These are phyloP conservation scores for Craseonycteris thonglongyai DNA, from an alignment of 2,113 vertebrate genomes.

Conservation along the genomic window DNA sequence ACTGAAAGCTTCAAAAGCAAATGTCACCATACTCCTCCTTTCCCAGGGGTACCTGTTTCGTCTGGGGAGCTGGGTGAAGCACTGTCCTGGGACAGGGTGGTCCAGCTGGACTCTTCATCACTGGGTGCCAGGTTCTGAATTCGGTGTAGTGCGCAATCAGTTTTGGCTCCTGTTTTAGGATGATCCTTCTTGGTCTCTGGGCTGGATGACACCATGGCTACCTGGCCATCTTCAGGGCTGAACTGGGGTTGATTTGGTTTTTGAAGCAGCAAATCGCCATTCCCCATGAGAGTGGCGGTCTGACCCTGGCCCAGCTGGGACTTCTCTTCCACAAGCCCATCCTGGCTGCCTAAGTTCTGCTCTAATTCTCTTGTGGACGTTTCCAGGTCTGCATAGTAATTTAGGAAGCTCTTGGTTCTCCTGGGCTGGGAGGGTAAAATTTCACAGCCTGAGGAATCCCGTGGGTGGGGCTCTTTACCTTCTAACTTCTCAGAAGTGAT, in stretches of 20 bases:
- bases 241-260: constrained; percentile 75
- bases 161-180: constrained; percentile 90
- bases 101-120: constrained; percentile 99
- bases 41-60: constrained; percentile 85
- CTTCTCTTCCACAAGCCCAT: constrained; percentile 73
- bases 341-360: constrained; percentile 72
- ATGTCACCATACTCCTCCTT: fast-evolving
- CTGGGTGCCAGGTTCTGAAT: constrained; percentile 93
- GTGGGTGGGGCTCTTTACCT: constrained; percentile 82
- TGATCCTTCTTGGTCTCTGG: constrained; percentile 91
- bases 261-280: constrained; percentile 74
- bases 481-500: constrained; percentile 89
- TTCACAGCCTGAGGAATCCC: constrained; percentile 77
- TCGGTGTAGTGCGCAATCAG: constrained; percentile 87
- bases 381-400: constrained; percentile 90
- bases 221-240: constrained; percentile 84
- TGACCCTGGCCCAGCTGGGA: constrained; percentile 73
- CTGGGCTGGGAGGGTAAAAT: constrained; percentile 79
- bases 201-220: constrained; percentile 85
- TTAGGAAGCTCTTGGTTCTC: constrained; percentile 95
- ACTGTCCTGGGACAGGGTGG: constrained; percentile 94
- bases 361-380: constrained; percentile 79
- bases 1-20: not conserved
- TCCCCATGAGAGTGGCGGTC: constrained; percentile 64
- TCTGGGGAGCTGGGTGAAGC: constrained; percentile 89